Evolutionary conservation across 1,140 invertebrate species (phyloP), one percentile per base, ranked within the genome.

Genomic region (Spodoptera litura): DNA sequence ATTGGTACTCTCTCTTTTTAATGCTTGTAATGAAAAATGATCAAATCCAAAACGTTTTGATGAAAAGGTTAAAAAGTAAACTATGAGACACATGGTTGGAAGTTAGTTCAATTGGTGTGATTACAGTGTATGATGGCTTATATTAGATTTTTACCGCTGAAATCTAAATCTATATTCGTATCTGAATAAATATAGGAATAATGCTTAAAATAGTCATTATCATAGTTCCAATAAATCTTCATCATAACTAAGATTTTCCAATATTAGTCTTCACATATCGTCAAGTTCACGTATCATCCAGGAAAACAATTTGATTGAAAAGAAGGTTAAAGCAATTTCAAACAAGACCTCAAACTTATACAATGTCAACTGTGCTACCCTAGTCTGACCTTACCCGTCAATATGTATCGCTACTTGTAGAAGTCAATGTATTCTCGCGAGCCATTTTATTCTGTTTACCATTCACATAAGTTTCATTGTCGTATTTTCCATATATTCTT

Each of bases 301-400:
- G 38, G 38, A 44, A 44, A 25, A 66, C 20, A 66, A 20, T 1
- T 49, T 20, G n/a, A 64, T 20, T 49, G 62, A 49, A 44, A 25
- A 66, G 38, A 66, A 49, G 38, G 62, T 20, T n/a, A 52, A 52
- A 70, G 44, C 38, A 53, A 52, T 70, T 70, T 70, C 15, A 70
- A 53, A 20, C 8, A 44, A 49, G 52, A 70, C 64, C 10, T 55
- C 52, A 55, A 15, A 51, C 6, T 70, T 20, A 52, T 70, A 52
- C 66, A 70, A 70, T 52, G 66, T 70, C 66, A 70, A 53, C 52
- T 31, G 25, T 31, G 25, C 66, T 31, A 70, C 49, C 49, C 66
- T 53, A 70, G 44, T 70, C 15, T 70, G 66, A 53, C 66, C 66
- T 70, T 70, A 53, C 1, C 66, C 51, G 49, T 52, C 66, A 70